phyloP scores from a whole-genome alignment of 2,888 invertebrate species.

The Meandrusa payeni region DNA sequence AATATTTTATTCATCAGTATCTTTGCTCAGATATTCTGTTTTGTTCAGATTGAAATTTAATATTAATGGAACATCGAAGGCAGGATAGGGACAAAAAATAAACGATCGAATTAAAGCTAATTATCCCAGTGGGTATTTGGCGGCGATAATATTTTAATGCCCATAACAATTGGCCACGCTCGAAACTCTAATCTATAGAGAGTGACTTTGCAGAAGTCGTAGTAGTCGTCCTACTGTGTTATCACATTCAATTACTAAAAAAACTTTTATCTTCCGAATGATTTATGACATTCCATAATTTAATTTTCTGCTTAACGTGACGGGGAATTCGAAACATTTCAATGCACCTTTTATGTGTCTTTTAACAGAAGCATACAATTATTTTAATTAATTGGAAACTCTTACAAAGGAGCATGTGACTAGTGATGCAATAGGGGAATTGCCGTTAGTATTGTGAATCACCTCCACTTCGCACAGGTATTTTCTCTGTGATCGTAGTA shows the following conservation, averaged over 20 bases:
- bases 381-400: no score
- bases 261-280: slow-evolving; percentile 64
- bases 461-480: no score
- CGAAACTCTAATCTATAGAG: slow-evolving; percentile 64
- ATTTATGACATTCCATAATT: slow-evolving; percentile 49
- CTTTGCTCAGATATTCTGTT: no score
- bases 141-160: slow-evolving; percentile 56
- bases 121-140: slow-evolving; percentile 55
- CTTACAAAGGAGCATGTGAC: no score
- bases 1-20: no score
- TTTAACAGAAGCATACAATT: no score
- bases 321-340: slow-evolving; percentile 23
- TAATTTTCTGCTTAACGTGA: slow-evolving; percentile 18
- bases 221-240: slow-evolving; percentile 51
- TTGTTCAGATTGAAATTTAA: no score
- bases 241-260: slow-evolving; percentile 68
- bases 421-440: no score
- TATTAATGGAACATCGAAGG: slow-evolving; percentile 8
- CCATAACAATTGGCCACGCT: slow-evolving; percentile 61
- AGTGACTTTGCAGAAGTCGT: slow-evolving; percentile 65
- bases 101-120: slow-evolving; percentile 36
- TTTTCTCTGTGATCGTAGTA: no score
- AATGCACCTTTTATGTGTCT: no score
- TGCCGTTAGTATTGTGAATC: no score
- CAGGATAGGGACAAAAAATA: slow-evolving; percentile 9